phyloP scores from a whole-genome alignment of 2,888 invertebrate species.

The Perithous albicinctus region DNA sequence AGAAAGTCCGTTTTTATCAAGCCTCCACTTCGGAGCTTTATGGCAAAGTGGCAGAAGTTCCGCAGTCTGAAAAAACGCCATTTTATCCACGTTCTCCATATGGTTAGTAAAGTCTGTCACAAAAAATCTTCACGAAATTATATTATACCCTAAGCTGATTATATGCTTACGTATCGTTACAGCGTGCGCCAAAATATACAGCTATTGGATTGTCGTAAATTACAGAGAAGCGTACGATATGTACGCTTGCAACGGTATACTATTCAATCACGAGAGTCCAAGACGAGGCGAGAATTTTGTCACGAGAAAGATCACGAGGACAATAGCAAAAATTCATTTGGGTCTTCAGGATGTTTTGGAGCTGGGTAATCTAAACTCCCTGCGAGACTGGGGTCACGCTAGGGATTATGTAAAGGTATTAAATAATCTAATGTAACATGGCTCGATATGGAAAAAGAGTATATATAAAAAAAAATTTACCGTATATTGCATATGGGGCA shows the following conservation, averaged over 20 bases:
- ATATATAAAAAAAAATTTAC: no score
- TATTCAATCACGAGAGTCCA: conserved; percentile 99
- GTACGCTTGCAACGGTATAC: conserved; percentile 97
- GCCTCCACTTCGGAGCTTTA: conserved; percentile 98
- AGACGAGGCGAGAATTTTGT: conserved; percentile 99
- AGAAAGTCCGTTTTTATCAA: conserved; percentile 95
- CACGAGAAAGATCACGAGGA: conserved; percentile 98
- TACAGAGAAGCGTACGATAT: conserved; percentile 98
- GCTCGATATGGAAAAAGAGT: no score
- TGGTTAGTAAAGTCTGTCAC: conserved; percentile 87
- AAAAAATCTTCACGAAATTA: neutral
- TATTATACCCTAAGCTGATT: neutral
- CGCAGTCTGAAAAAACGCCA: conserved; percentile 97
- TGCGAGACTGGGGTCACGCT: conserved; percentile 99
- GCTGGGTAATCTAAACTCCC: conserved; percentile 97
- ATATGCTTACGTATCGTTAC: conserved; percentile 69
- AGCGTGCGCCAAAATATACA: conserved; percentile 98
- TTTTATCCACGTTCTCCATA: conserved; percentile 99
- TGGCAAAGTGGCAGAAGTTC: conserved; percentile 96
- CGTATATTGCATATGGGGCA: no score
- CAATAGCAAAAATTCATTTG: conserved; percentile 97
- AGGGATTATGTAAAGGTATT: conserved; percentile 96
- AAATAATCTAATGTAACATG: conserved; percentile 19
- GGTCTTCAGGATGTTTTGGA: conserved; percentile 94
- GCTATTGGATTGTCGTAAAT: conserved; percentile 98